phyloP scores from a whole-genome alignment of 2,113 vertebrate genomes.

The Tauraco erythrolophus region DNA sequence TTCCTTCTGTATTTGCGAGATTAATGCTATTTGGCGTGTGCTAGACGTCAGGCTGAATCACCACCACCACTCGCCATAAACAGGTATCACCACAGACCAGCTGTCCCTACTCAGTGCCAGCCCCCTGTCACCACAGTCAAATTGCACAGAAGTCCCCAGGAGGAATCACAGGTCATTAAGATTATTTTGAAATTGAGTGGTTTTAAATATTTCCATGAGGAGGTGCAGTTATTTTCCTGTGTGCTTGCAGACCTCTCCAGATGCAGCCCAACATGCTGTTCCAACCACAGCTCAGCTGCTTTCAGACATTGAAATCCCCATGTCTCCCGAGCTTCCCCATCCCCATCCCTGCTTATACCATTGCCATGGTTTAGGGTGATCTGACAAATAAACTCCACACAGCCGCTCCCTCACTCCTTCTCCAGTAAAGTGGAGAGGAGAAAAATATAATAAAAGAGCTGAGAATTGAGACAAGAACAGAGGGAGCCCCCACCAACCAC shows the following conservation, averaged over 20 bases:
- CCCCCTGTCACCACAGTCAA: neutral
- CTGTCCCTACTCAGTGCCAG: neutral
- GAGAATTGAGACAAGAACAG: too few relatives aligned
- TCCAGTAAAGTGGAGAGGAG: too few relatives aligned
- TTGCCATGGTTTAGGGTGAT: too few relatives aligned
- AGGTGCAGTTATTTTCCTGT: neutral
- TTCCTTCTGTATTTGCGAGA: neutral
- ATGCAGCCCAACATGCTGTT: neutral
- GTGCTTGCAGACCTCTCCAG: neutral
- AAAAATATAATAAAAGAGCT: too few relatives aligned
- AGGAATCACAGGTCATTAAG: neutral
- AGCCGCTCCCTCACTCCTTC: too few relatives aligned
- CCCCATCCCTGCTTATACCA: neutral
- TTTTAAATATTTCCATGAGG: conserved; percentile 17
- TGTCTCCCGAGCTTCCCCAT: neutral
- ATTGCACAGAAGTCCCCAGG: neutral
- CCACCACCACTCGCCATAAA: neutral
- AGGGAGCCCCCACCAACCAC: too few relatives aligned
- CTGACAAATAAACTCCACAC: too few relatives aligned
- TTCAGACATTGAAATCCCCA: neutral
- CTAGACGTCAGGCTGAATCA: neutral
- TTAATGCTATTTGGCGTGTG: neutral
- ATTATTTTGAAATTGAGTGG: neutral
- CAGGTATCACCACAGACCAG: conserved; percentile 35
- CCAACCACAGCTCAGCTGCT: neutral